A percentile compares a stretch with the other conserved stretches of the same genome.
Conservation (phyloP, 2,888 invertebrate genomes). For the Sesia bembeciformis region DNA sequence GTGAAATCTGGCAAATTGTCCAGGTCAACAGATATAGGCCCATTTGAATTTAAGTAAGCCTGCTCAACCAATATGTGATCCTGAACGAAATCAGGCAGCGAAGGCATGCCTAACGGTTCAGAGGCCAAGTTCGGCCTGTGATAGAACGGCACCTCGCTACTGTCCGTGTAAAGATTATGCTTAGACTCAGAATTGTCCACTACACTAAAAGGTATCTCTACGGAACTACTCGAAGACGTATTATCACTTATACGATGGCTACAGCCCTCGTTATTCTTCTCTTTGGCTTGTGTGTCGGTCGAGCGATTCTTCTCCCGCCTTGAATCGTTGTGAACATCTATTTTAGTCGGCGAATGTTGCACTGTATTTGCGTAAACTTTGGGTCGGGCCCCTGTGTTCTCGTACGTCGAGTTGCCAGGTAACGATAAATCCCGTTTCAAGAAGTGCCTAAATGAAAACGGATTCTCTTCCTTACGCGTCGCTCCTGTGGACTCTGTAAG, state of each 20-base stretch:
- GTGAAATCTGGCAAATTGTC: constrained; percentile 82
- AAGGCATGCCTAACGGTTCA: constrained; percentile 73
- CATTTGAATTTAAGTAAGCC: constrained; percentile 76
- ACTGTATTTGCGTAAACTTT: constrained; percentile 77
- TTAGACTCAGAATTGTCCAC: constrained; percentile 66
- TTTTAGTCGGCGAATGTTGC: constrained; percentile 62
- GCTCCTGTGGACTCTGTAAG: constrained; percentile 59
- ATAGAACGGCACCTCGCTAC: constrained; percentile 50
- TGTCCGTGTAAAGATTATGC: constrained; percentile 61
- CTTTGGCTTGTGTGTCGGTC: constrained; percentile 49
- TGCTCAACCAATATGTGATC: constrained; percentile 90
- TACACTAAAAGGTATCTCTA: constrained; percentile 64
- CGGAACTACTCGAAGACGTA: constrained; percentile 58
- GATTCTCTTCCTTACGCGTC: constrained; percentile 80
- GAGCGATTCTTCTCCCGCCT: constrained; percentile 46
- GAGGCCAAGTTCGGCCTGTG: constrained; percentile 59
- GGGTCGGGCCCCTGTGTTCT: constrained; percentile 84
- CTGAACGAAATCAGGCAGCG: constrained; percentile 90
- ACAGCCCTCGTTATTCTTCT: constrained; percentile 37
- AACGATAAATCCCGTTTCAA: constrained; percentile 78
- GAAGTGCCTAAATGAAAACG: constrained; percentile 91
- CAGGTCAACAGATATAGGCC: constrained; percentile 72
- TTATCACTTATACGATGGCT: constrained; percentile 48
- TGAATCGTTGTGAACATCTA: constrained; percentile 43
- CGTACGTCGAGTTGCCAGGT: constrained; percentile 74